phyloP scores from a whole-genome alignment of 2,797 vertebrate species.

The Mormyrus proboscirostris region DNA sequence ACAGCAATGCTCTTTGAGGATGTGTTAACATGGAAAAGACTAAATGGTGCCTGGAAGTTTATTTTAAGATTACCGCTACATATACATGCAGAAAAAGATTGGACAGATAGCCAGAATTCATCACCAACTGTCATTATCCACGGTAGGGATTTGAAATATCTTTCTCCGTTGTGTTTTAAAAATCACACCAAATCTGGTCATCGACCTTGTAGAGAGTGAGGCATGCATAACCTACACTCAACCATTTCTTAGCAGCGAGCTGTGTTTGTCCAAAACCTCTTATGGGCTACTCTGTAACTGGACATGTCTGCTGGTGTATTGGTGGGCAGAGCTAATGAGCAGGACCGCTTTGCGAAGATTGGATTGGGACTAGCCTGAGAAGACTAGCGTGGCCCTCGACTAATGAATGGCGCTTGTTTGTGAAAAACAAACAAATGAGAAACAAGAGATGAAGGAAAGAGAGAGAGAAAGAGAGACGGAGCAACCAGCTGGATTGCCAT shows the following conservation, averaged over 20 bases:
- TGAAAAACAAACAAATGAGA: slow-evolving; percentile 13
- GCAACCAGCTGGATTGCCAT: slow-evolving; percentile 79
- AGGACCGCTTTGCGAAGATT: neutral
- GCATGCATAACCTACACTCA: neutral
- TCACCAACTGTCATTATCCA: neutral
- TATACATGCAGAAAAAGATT: neutral
- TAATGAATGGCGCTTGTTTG: neutral
- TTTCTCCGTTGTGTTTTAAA: neutral
- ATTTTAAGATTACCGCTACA: neutral
- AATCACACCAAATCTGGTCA: neutral
- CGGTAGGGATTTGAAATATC: neutral
- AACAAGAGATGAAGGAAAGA: slow-evolving; percentile 35
- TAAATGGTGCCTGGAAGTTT: neutral
- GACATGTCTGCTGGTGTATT: neutral
- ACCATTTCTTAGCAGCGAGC: neutral
- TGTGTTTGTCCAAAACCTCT: neutral
- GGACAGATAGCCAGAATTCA: neutral
- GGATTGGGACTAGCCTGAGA: slow-evolving; percentile 6
- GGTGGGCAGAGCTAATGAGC: slow-evolving; percentile 6
- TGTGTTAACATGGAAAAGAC: neutral
- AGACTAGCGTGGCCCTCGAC: slow-evolving; percentile 18
- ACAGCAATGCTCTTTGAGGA: neutral
- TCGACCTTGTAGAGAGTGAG: neutral
- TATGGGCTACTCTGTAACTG: slow-evolving; percentile 9
- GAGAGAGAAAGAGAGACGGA: slow-evolving; percentile 13